Evolutionary conservation across 2,797 vertebrate species (phyloP), one percentile per base, ranked within the genome.

Genomic region (Iguana delicatissima): DNA sequence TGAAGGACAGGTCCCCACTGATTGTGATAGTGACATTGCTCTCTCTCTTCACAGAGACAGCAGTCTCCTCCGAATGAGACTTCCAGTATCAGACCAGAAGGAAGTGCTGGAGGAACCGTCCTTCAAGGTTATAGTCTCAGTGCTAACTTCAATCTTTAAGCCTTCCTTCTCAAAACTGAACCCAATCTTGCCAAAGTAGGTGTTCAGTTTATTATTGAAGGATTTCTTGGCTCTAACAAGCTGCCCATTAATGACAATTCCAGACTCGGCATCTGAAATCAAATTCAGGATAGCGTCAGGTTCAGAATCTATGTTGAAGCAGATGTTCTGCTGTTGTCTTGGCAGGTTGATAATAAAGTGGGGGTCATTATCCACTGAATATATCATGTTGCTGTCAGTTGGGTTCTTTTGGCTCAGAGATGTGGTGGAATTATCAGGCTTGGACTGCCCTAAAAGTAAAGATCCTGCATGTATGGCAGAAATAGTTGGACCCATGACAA

Each of bases 341-440:
- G 98, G 98, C 91, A 99, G 96, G 92, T 98, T 97, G 92, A 99
- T 96, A 95, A 98, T 99, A 97, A 99, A 99, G 95, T 99, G 99
- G 55, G 99, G 99, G 94, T 99, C 99, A 38, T 98, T 98, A 77
- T 99, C 99, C 96, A 99, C 99, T 99, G n/a, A n/a, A n/a, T n/a
- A n/a, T n/a, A n/a, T n/a, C n/a, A n/a, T n/a, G n/a, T n/a, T n/a
- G n/a, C n/a, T n/a, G n/a, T n/a, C n/a, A n/a, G n/a, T n/a, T n/a
- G n/a, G n/a, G n/a, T n/a, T n/a, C n/a, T n/a, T n/a, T n/a, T n/a
- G n/a, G n/a, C n/a, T n/a, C n/a, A n/a, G n/a, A n/a, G n/a, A n/a
- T n/a, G n/a, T n/a, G n/a, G n/a, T n/a, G n/a, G n/a, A n/a, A n/a
- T n/a, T n/a, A n/a, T n/a, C n/a, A n/a, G n/a, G n/a, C n/a, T n/a